Conservation (phyloP, 1,140 invertebrate genomes). For the Xylocopa sonorina region DNA sequence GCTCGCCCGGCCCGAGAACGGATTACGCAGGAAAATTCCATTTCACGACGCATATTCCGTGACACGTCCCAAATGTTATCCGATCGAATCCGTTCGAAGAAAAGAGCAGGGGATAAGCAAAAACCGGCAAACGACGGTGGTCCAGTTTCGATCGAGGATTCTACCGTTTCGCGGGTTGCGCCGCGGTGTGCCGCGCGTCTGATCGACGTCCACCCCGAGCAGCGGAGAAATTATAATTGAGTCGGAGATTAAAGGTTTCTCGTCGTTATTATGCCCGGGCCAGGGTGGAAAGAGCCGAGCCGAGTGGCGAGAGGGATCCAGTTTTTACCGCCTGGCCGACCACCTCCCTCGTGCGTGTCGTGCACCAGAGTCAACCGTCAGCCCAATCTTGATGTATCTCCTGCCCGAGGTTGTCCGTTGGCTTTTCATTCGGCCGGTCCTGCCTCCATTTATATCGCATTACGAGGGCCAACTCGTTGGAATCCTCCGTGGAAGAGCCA, state of each 20-base stretch:
- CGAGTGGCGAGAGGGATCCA: conserved; percentile 73
- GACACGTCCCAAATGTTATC: no score
- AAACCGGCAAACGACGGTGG: conserved; percentile 69
- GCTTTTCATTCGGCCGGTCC: conserved; percentile 72
- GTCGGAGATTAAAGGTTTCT: conserved; percentile 77
- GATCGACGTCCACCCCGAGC: conserved; percentile 55
- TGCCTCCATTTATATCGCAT: conserved; percentile 76
- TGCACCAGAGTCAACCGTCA: conserved; percentile 73
- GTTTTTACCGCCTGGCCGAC: conserved; percentile 72
- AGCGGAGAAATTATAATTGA: conserved; percentile 77
- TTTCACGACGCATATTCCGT: no score
- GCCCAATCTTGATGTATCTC: conserved; percentile 79
- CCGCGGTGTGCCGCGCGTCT: conserved; percentile 1
- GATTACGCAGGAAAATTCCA: no score
- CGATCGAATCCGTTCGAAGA: no score
- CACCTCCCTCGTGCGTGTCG: conserved; percentile 37
- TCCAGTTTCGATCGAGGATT: conserved; percentile 71
- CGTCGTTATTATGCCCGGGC: conserved; percentile 76
- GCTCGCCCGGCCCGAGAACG: no score
- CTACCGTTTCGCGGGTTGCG: no score
- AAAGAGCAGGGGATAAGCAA: conserved; percentile 50
- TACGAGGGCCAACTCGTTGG: conserved; percentile 68
- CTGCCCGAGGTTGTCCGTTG: conserved; percentile 71
- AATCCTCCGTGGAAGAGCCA: conserved; percentile 66
- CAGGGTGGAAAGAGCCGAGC: conserved; percentile 61